Base-by-base conservation (phyloP, 2,797 vertebrate genomes). In the Neoniphon sammara region DNA sequence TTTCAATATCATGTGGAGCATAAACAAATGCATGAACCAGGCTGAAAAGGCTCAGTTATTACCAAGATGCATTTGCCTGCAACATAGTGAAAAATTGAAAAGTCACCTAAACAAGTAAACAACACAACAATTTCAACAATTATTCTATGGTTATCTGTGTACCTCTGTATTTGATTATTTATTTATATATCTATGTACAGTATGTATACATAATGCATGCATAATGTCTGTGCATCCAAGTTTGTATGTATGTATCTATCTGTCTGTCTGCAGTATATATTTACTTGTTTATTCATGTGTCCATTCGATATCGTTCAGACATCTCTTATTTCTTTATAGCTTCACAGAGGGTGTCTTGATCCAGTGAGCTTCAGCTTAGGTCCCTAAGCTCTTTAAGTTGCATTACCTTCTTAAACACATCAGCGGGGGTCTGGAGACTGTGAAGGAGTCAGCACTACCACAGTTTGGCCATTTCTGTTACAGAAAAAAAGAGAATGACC, bases 331-430 rank as follows among this genome's bases (percentile, higher is more conserved):
- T 44, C 42, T 44, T 11, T 44, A 7, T 44, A 10, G 44, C 15
- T 47, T 34, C n/a, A 14, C 15, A 20, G 55, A 21, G 52, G 9
- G 42, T 44, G 42, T 44, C 42, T 44, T 44, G 42, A 11, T 44
- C 50, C 50, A 9, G 8, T 21, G 50, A 23, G 50, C 2, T 31
- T 57, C 30, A 31, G 55, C 12, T 52, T 52, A 65, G 31, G 46
- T 60, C n/a, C 23, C 21, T 27, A 70, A 60, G 31, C 47, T 60
- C 57, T 61, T 61, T 39, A 53, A 20, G 30, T 34, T 7, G 9
- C 18, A 61, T 71, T 62, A 62, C 34, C 68, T 53, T 39, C 49
- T 20, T 62, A 44, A 59, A 70, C 25, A 15, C 20, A 23, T 31
- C 31, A n/a, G 27, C 18, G 27, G 30, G 10, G 6, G 17, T 31